Evolutionary conservation across 2,888 invertebrate genomes (phyloP).

Genomic region (Saturnia japonica): DNA sequence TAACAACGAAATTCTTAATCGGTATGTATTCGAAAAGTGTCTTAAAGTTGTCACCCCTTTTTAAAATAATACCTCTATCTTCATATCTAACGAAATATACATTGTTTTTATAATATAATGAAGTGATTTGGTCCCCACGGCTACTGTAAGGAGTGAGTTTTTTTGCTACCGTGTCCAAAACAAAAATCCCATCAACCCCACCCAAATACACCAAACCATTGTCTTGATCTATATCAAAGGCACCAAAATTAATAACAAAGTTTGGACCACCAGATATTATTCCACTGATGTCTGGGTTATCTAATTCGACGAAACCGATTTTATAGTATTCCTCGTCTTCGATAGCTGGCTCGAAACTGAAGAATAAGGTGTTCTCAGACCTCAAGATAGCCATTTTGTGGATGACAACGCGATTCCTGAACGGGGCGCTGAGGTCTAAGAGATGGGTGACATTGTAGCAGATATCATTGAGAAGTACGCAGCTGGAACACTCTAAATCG

Average conservation of each 20-base stretch:
- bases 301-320: constrained; percentile 61
- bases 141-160: constrained; percentile 59
- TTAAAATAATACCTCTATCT: constrained; percentile 53
- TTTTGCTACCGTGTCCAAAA: constrained; percentile 46
- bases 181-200: constrained; percentile 63
- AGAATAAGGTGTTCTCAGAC: constrained; percentile 57
- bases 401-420: constrained; percentile 59
- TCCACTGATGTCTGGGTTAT: constrained; percentile 40
- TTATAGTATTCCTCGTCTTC: constrained; percentile 65
- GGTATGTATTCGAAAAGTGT: constrained; percentile 47
- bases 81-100: constrained; percentile 59
- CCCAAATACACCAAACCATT: constrained; percentile 63
- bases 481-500: constrained; percentile 44
- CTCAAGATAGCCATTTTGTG: constrained; percentile 57
- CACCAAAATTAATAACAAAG: constrained; percentile 58
- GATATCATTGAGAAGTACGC: constrained; percentile 50
- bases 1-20: constrained; percentile 62
- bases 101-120: constrained; percentile 58
- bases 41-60: constrained; percentile 58
- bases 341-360: constrained; percentile 64
- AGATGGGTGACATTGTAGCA: constrained; percentile 60
- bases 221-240: constrained; percentile 67
- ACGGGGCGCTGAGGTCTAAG: constrained; percentile 60
- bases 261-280: constrained; percentile 46
- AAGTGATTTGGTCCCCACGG: constrained; percentile 56